A percentile compares a stretch with the other conserved stretches of the same genome.
Evolutionary conservation across 2,797 vertebrate species (phyloP).

Genomic region (Gymnocypris eckloni): DNA sequence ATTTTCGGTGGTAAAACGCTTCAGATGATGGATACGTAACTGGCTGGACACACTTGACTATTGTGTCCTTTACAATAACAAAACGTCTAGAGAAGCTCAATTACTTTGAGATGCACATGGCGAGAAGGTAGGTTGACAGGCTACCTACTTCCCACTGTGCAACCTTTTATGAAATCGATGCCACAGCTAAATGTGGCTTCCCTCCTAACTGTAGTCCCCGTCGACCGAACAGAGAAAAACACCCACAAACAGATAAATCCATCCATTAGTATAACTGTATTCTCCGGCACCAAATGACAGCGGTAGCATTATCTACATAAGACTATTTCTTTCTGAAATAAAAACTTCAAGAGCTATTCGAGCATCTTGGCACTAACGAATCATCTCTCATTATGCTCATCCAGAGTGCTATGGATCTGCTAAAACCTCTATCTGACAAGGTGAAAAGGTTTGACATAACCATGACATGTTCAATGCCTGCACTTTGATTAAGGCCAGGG

Average conservation of each 20-base stretch:
- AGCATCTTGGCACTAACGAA: background rate
- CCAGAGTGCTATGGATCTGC: constrained; percentile 12
- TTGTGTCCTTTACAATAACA: constrained; percentile 61
- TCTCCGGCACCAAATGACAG: background rate
- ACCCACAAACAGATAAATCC: constrained; percentile 78
- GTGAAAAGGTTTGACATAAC: constrained; percentile 46
- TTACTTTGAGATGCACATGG: constrained; percentile 70
- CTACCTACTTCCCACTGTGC: constrained; percentile 73
- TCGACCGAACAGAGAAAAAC: constrained; percentile 69
- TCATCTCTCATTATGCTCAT: constrained; percentile 39
- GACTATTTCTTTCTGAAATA: background rate
- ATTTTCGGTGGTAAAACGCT: constrained; percentile 13
- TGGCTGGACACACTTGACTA: constrained; percentile 44
- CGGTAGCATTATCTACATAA: background rate
- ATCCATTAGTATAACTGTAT: constrained; percentile 43
- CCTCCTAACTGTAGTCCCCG: constrained; percentile 68
- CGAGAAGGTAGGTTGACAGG: constrained; percentile 71
- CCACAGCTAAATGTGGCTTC: constrained; percentile 75
- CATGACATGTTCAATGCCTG: constrained; percentile 38
- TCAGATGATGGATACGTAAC: constrained; percentile 29
- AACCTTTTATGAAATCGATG: constrained; percentile 84
- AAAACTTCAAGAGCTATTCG: background rate
- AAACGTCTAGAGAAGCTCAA: constrained; percentile 63
- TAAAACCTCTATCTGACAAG: constrained; percentile 45
- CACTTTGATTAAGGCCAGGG: constrained; percentile 48